A percentile compares a stretch with the other conserved stretches of the same genome.
Evolutionary conservation across 2,888 invertebrate species (phyloP).

Genomic region (Ctena decussata): DNA sequence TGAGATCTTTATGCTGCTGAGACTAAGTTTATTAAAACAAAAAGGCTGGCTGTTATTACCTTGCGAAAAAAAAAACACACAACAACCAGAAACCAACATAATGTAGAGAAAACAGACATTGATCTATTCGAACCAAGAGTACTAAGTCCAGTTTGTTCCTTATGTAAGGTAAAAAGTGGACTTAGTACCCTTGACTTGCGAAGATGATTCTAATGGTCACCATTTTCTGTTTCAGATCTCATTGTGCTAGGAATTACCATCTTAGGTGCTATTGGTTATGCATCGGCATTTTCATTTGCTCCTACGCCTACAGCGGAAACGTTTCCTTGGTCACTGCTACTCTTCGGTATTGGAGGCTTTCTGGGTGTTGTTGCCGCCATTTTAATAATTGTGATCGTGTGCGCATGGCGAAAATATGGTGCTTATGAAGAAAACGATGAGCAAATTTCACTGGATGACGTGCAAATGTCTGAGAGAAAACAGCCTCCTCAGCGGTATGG

Average conservation of each 20-base stretch:
- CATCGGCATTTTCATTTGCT: conserved; percentile 15
- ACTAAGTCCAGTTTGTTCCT: no score
- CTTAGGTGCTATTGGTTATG: conserved; percentile 13
- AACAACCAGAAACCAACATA: no score
- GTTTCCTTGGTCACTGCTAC: conserved; percentile 60
- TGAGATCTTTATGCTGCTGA: no score
- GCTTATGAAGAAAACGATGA: conserved; percentile 37
- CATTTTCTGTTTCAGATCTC: conserved; percentile 19
- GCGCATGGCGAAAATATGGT: conserved; percentile 48
- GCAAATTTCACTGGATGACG: conserved; percentile 14
- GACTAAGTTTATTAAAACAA: no score
- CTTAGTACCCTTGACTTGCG: no score
- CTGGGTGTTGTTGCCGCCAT: conserved; percentile 33
- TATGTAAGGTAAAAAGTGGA: no score
- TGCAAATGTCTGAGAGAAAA: conserved; percentile 45
- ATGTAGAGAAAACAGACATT: no score
- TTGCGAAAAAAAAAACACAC: no score
- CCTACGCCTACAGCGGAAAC: conserved; percentile 34
- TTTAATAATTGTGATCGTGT: conserved; percentile 44
- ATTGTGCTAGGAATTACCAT: conserved; percentile 14
- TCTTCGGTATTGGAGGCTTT: conserved; percentile 53
- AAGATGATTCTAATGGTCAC: no score
- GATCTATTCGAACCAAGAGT: no score
- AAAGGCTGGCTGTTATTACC: no score
- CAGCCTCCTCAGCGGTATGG: background rate